A percentile compares a stretch with the other conserved stretches of the same genome.
These are phyloP conservation scores for Pipistrellus pipistrellus DNA, from an alignment of 2,797 vertebrate species.

Conservation along the genomic window DNA sequence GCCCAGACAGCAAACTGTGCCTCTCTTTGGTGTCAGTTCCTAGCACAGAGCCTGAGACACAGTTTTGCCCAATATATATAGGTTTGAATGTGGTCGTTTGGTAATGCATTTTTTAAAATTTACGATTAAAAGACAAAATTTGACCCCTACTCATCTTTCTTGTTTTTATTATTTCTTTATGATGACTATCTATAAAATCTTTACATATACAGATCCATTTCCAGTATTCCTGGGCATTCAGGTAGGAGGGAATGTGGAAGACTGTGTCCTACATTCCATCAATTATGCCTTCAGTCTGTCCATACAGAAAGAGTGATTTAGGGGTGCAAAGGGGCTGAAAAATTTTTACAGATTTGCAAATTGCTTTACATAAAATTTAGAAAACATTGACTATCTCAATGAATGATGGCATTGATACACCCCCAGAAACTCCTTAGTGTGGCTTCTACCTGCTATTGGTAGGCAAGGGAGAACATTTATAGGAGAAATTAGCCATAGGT, in stretches of 20 bases:
- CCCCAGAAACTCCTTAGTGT: background rate
- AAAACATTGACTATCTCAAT: background rate
- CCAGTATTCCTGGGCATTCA: background rate
- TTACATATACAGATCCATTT: slow-evolving; percentile 14
- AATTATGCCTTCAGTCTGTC: background rate
- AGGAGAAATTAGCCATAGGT: background rate
- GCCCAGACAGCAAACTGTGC: background rate
- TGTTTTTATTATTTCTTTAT: slow-evolving; percentile 40
- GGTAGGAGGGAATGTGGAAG: background rate
- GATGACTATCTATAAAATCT: background rate
- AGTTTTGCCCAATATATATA: background rate
- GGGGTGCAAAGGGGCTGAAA: background rate
- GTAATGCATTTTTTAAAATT: background rate
- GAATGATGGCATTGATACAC: background rate
- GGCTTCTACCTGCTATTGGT: background rate
- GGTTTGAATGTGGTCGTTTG: background rate
- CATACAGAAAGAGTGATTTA: background rate
- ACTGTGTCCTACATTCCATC: background rate
- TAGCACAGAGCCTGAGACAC: background rate
- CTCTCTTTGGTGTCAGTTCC: background rate
- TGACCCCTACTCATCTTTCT: background rate
- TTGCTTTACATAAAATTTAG: background rate
- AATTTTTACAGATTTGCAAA: background rate
- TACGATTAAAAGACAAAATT: slow-evolving; percentile 26
- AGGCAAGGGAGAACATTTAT: background rate